Conservation (phyloP, 2,113 vertebrate species). For the Glareola pratincola region DNA sequence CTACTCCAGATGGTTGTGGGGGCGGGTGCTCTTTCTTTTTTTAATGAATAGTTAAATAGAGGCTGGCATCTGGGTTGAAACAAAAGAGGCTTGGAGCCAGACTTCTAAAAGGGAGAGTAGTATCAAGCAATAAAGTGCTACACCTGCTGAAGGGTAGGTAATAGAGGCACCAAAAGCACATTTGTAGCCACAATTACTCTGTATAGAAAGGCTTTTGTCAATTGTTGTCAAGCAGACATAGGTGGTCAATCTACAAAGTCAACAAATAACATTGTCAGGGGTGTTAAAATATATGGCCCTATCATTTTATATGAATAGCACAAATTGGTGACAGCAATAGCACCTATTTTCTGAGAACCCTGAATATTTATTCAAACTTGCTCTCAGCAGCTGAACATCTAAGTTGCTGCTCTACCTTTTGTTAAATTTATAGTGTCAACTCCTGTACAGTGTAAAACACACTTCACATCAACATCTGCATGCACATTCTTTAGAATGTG, state of each 20-base stretch:
- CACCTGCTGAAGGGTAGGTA: conserved; percentile 69
- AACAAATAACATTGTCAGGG: background rate
- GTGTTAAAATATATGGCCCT: background rate
- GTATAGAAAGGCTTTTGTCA: conserved; percentile 28
- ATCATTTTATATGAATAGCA: conserved; percentile 4
- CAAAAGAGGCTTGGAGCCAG: conserved; percentile 74
- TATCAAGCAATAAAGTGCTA: conserved; percentile 43
- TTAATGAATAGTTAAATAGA: conserved; percentile 70
- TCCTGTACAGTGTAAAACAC: background rate
- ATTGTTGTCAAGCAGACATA: background rate
- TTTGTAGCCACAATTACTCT: conserved; percentile 9
- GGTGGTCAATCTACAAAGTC: conserved; percentile 1
- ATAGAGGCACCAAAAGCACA: conserved; percentile 34
- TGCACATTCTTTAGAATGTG: background rate
- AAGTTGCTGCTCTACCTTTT: background rate
- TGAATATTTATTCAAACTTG: background rate
- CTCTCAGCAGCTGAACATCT: background rate
- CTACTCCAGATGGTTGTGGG: conserved; percentile 72
- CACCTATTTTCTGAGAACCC: background rate
- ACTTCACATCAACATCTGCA: background rate
- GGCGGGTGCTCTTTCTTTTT: background rate
- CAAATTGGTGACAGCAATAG: background rate
- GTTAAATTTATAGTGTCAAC: background rate
- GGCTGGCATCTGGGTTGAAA: conserved; percentile 70
- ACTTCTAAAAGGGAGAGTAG: conserved; percentile 45